phyloP scores from a whole-genome alignment of 2,797 vertebrate genomes.

The Molossus alvarezi region DNA sequence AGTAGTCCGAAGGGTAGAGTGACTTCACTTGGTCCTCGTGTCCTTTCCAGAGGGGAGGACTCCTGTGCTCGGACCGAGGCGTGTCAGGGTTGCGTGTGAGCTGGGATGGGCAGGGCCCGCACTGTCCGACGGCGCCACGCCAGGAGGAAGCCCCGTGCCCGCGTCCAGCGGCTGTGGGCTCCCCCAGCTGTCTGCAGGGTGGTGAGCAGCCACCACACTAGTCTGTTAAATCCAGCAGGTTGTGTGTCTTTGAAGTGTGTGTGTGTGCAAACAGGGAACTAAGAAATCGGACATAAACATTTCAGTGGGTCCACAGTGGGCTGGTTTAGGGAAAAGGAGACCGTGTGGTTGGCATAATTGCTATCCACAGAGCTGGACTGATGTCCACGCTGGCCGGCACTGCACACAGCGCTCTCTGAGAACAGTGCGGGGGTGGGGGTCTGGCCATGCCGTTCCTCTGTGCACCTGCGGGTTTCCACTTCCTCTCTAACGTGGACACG shows the following conservation, averaged over 20 bases:
- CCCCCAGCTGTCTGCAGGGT: too few species aligned
- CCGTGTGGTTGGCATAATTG: too few species aligned
- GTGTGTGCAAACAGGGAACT: too few species aligned
- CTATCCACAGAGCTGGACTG: background rate
- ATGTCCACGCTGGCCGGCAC: background rate
- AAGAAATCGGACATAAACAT: too few species aligned
- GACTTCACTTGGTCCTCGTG: fast-evolving
- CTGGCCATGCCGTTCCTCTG: fast-evolving
- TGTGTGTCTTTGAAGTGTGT: too few species aligned
- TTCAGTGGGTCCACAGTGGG: too few species aligned
- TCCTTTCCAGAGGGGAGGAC: background rate
- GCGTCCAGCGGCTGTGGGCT: background rate
- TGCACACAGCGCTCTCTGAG: fast-evolving
- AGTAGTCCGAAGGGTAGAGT: fast-evolving
- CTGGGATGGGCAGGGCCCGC: background rate
- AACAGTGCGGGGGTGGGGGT: fast-evolving
- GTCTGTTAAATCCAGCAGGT: too few species aligned
- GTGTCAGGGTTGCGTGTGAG: too few species aligned
- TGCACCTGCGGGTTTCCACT: background rate
- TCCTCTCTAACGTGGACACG: background rate
- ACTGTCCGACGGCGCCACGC: fast-evolving
- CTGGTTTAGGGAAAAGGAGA: too few species aligned
- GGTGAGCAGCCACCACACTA: too few species aligned
- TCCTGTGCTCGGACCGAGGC: background rate
- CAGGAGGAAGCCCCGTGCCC: too few species aligned